These are phyloP conservation scores for Hemithea aestivaria DNA, from an alignment of 2,888 invertebrate species.

Conservation along the genomic window DNA sequence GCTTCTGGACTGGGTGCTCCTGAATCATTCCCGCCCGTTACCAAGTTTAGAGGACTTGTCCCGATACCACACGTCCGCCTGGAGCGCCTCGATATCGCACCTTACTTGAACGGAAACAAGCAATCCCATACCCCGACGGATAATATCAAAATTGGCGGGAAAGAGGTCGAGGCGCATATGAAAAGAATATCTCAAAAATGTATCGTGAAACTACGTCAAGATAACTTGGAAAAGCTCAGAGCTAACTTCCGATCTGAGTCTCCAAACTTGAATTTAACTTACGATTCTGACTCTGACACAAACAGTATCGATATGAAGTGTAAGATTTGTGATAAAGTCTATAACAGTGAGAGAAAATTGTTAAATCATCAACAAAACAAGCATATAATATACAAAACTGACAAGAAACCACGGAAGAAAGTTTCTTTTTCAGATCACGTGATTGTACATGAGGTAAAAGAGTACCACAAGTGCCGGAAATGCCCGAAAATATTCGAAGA, in stretches of 20 bases:
- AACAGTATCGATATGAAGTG: slow-evolving; percentile 47
- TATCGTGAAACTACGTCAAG: slow-evolving; percentile 38
- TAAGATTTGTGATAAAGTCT: slow-evolving; percentile 58
- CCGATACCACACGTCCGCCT: slow-evolving; percentile 46
- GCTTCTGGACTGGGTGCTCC: slow-evolving; percentile 12
- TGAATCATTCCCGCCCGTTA: slow-evolving; percentile 36
- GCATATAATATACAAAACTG: slow-evolving; percentile 48
- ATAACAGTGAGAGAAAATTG: slow-evolving; percentile 49
- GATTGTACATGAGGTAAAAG: slow-evolving; percentile 57
- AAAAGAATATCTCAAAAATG: slow-evolving; percentile 37
- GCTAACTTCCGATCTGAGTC: slow-evolving; percentile 16
- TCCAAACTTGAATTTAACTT: slow-evolving; percentile 11
- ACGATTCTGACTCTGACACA: slow-evolving; percentile 33
- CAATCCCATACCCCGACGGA: background rate
- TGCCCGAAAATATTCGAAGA: slow-evolving; percentile 58
- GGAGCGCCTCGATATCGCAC: slow-evolving; percentile 46
- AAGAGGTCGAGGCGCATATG: slow-evolving; percentile 14
- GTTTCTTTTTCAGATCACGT: slow-evolving; percentile 66
- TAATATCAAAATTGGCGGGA: slow-evolving; percentile 2
- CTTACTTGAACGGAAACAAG: slow-evolving; percentile 33
- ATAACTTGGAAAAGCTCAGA: slow-evolving; percentile 43
- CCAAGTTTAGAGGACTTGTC: slow-evolving; percentile 45
- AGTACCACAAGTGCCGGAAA: slow-evolving; percentile 64
- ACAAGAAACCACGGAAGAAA: slow-evolving; percentile 45
- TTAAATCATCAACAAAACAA: slow-evolving; percentile 56